Evolutionary conservation across 2,888 invertebrate genomes (phyloP).

Genomic region (Molanna angustata): DNA sequence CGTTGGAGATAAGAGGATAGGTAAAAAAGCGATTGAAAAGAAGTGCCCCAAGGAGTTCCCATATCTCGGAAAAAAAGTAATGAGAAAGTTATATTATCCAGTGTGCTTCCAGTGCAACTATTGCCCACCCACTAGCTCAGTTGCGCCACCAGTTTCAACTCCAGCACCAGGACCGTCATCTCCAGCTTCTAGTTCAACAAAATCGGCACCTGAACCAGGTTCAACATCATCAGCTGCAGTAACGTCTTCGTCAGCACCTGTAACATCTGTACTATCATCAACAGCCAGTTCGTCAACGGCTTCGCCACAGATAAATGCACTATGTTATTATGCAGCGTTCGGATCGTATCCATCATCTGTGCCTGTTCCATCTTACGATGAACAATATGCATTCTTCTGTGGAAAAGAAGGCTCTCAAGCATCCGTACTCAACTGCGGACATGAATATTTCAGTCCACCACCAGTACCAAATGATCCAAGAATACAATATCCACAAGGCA

Average conservation of each 20-base stretch:
- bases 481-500: too few relatives aligned
- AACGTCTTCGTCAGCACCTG: conserved; percentile 10
- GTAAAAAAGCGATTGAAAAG: conserved; percentile 5
- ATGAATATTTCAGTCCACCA: too few relatives aligned
- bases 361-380: too few relatives aligned
- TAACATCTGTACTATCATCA: conserved; percentile 30
- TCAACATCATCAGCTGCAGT: conserved; percentile 28
- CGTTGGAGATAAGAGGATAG: conserved; percentile 4
- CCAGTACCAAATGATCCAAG: too few relatives aligned
- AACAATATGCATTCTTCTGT: too few relatives aligned
- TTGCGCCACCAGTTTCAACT: conserved; percentile 37
- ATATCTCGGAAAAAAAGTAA: neutral
- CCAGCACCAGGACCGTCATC: conserved; percentile 19
- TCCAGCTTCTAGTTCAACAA: neutral
- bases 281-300: conserved; percentile 17
- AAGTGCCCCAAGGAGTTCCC: conserved; percentile 11
- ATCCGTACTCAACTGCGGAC: too few relatives aligned
- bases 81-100: conserved; percentile 13
- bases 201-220: conserved; percentile 3
- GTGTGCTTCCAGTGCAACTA: conserved; percentile 7
- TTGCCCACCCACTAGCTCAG: conserved; percentile 46
- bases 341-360: too few relatives aligned
- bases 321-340: too few relatives aligned
- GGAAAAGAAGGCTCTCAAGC: too few relatives aligned
- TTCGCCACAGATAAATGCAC: conserved; percentile 28